Evolutionary conservation across 2,797 vertebrate species (phyloP).

Genomic region (Simalia tracyae): DNA sequence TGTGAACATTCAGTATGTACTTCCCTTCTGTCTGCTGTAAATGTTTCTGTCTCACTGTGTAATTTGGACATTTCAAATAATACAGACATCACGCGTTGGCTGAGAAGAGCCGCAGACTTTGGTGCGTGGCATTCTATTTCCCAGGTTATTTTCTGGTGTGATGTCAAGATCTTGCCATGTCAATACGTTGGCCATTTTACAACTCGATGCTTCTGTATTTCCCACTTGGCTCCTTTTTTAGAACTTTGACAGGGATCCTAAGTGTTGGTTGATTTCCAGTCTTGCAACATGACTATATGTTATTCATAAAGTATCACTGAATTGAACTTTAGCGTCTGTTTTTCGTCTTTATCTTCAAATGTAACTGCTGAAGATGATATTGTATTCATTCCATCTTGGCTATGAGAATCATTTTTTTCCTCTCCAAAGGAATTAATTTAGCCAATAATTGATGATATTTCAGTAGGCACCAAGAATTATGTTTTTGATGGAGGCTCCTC

Average conservation of each 20-base stretch:
- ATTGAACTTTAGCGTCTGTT: not conserved
- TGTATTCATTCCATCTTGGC: not conserved
- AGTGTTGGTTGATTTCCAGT: not conserved
- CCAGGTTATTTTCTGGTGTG: not conserved
- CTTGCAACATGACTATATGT: not conserved
- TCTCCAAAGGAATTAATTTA: not conserved
- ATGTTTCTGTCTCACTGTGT: not conserved
- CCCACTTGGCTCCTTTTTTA: slow-evolving; percentile 5
- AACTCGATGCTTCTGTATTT: slow-evolving; percentile 2
- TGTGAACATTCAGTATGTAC: not conserved
- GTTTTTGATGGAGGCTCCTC: no score
- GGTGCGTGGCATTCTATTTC: not conserved
- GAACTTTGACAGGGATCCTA: slow-evolving; percentile 7
- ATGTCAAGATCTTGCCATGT: not conserved
- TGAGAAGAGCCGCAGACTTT: not conserved
- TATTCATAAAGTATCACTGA: not conserved
- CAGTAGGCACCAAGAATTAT: not conserved
- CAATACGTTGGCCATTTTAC: not conserved
- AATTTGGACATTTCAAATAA: not conserved
- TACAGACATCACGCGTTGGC: not conserved
- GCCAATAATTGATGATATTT: not conserved
- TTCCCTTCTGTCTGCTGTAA: not conserved
- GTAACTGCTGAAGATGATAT: not conserved
- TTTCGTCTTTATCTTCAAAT: not conserved
- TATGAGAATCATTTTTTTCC: not conserved